phyloP scores from a whole-genome alignment of 2,888 invertebrate species.

The Trisateles emortualis region DNA sequence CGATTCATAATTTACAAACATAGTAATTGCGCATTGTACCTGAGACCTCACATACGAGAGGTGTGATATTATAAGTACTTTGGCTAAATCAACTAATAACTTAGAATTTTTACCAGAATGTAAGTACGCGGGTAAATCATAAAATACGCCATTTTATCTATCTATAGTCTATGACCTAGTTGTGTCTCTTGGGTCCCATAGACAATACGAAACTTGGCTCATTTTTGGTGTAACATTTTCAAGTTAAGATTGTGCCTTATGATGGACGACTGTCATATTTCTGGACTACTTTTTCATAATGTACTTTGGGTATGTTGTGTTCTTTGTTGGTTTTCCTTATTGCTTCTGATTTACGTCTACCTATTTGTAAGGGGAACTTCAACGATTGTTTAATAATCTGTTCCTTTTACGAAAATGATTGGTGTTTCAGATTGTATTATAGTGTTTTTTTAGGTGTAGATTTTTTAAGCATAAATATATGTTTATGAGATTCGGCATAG shows the following conservation, averaged over 20 bases:
- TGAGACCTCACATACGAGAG: too few species aligned
- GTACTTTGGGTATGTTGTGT: slow-evolving; percentile 10
- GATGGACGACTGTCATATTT: slow-evolving; percentile 35
- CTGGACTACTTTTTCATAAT: slow-evolving; percentile 27
- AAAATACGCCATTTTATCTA: neutral
- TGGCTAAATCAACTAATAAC: neutral
- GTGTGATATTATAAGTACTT: too few species aligned
- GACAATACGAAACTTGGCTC: slow-evolving; percentile 30
- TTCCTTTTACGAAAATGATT: too few species aligned
- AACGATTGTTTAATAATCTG: too few species aligned
- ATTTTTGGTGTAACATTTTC: slow-evolving; percentile 30
- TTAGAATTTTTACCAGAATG: neutral
- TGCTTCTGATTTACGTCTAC: neutral
- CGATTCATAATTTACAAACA: too few species aligned
- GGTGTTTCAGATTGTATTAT: too few species aligned
- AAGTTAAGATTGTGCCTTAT: slow-evolving; percentile 28
- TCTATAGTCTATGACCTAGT: neutral
- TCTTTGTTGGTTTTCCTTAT: slow-evolving; percentile 18
- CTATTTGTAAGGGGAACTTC: slow-evolving; percentile 4
- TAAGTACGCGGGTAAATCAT: neutral
- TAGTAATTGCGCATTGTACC: too few species aligned
- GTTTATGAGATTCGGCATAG: too few species aligned
- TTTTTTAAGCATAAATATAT: too few species aligned
- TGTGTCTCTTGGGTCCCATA: slow-evolving; percentile 28
- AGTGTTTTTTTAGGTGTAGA: too few species aligned